Evolutionary conservation across 2,888 invertebrate species (phyloP).

Genomic region (Branchellion lobata): DNA sequence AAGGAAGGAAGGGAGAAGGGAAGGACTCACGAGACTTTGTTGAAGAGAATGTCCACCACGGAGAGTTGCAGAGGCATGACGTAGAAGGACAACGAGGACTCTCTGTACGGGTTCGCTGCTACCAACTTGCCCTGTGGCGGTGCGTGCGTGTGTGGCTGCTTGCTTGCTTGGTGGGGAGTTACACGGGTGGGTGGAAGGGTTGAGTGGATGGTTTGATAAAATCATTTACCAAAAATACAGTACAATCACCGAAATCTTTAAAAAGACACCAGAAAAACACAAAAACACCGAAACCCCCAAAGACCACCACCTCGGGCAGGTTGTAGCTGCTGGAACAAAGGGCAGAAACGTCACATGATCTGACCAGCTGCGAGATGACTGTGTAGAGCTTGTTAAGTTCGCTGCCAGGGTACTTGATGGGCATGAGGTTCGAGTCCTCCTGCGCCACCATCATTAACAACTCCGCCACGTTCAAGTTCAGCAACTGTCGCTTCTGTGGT

Average conservation of each 20-base stretch:
- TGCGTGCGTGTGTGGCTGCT: not conserved
- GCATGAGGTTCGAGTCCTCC: constrained; percentile 86
- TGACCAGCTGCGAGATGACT: constrained; percentile 81
- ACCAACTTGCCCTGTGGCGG: constrained; percentile 54
- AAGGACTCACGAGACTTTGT: constrained; percentile 71
- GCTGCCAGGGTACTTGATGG: constrained; percentile 92
- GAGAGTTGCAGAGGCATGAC: constrained; percentile 73
- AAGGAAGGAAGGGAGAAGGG: not conserved
- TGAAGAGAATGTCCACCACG: constrained; percentile 80
- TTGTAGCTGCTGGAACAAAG: constrained; percentile 58
- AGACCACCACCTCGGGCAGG: not conserved
- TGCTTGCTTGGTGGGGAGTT: not conserved
- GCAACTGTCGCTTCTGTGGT: constrained; percentile 60
- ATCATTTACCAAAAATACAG: too few species aligned
- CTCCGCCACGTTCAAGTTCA: constrained; percentile 81
- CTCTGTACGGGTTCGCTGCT: constrained; percentile 59
- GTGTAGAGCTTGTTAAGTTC: constrained; percentile 91
- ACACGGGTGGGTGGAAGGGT: too few species aligned
- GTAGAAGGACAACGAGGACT: constrained; percentile 62
- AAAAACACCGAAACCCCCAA: too few species aligned
- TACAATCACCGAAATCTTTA: too few species aligned
- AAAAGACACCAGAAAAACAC: too few species aligned
- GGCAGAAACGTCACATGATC: constrained; percentile 84
- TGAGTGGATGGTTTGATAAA: too few species aligned
- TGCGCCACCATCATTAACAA: constrained; percentile 85